A percentile compares a stretch with the other conserved stretches of the same genome.
phyloP scores from a whole-genome alignment of 2,797 vertebrate genomes.

The Pygocentrus nattereri region DNA sequence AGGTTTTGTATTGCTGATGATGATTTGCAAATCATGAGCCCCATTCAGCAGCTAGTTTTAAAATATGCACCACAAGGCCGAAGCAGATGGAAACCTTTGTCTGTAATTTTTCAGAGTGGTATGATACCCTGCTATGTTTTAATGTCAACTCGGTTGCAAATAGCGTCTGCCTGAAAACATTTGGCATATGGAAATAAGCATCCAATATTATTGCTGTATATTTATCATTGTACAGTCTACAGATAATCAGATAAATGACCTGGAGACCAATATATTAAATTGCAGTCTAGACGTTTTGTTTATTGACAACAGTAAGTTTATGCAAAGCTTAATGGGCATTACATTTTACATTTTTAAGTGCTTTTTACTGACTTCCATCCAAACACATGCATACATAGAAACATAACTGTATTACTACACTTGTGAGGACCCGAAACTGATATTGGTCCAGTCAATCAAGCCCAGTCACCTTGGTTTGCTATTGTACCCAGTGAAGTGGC shows the following conservation, averaged over 20 bases:
- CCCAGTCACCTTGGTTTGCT: not conserved
- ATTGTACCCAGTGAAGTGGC: not conserved
- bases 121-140: slow-evolving; percentile 44
- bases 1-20: slow-evolving; percentile 45
- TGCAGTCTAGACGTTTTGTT: slow-evolving; percentile 53
- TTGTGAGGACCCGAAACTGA: not conserved
- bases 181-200: slow-evolving; percentile 46
- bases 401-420: slow-evolving; percentile 11
- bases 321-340: slow-evolving; percentile 35
- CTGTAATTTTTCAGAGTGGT: slow-evolving; percentile 49
- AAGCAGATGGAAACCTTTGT: slow-evolving; percentile 45
- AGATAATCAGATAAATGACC: slow-evolving; percentile 46
- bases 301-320: slow-evolving; percentile 53
- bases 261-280: slow-evolving; percentile 48
- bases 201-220: slow-evolving; percentile 42
- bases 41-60: slow-evolving; percentile 47
- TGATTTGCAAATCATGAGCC: slow-evolving; percentile 54
- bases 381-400: slow-evolving; percentile 5
- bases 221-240: slow-evolving; percentile 53
- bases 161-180: slow-evolving; percentile 51
- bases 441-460: not conserved
- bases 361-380: slow-evolving; percentile 19
- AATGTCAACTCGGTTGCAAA: slow-evolving; percentile 48
- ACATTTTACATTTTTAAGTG: slow-evolving; percentile 46
- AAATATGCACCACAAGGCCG: slow-evolving; percentile 27